Conservation (phyloP, 2,888 invertebrate genomes). For the Polydrusus tereticollis region DNA sequence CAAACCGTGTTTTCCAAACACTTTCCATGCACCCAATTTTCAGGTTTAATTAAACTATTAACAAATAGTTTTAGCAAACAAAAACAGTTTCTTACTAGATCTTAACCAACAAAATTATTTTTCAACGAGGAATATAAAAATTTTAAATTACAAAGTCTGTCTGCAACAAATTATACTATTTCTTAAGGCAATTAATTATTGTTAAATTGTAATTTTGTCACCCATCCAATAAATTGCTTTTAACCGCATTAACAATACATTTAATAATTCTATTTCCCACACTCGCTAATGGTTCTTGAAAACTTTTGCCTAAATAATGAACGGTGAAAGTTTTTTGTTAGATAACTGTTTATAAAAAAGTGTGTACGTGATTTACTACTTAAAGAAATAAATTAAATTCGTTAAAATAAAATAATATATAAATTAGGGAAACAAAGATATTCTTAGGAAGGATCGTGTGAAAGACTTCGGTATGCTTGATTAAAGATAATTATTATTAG, state of each 20-base stretch:
- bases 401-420: background rate
- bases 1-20: too few species aligned
- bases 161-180: background rate
- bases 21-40: too few species aligned
- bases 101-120: too few species aligned
- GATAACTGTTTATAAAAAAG: conserved; percentile 10
- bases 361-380: conserved; percentile 17
- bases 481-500: background rate
- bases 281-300: background rate
- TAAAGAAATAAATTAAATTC: conserved; percentile 13
- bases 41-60: too few species aligned
- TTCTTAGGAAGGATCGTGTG: background rate
- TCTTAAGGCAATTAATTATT: background rate
- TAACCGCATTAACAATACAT: conserved; percentile 7
- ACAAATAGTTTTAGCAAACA: too few species aligned
- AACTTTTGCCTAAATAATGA: conserved; percentile 2
- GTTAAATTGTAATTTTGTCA: background rate
- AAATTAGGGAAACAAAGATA: background rate
- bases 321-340: conserved; percentile 18
- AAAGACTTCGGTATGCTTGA: conserved; percentile 1
- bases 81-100: too few species aligned
- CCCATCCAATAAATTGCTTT: conserved; percentile 3
- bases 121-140: background rate
- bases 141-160: background rate
- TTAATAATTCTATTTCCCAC: conserved; percentile 17